Conservation (phyloP, 2,888 invertebrate species). For the Amphipoea oculea region DNA sequence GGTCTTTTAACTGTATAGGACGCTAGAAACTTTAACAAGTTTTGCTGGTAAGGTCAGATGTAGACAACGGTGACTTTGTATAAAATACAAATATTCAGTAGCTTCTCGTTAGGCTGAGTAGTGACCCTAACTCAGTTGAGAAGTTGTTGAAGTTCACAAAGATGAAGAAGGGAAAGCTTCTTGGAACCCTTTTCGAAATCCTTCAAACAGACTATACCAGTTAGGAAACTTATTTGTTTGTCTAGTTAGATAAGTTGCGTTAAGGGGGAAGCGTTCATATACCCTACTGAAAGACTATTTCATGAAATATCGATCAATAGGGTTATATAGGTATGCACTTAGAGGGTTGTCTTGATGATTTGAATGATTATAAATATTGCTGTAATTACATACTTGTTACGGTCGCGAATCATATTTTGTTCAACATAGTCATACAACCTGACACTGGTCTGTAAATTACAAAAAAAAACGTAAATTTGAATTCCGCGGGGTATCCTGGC, state of each 20-base stretch:
- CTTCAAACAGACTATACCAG: conserved; percentile 22
- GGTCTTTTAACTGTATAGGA: background rate
- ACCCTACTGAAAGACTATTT: background rate
- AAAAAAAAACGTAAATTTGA: background rate
- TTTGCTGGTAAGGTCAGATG: background rate
- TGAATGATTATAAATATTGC: too few species aligned
- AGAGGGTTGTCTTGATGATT: too few species aligned
- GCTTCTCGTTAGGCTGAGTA: conserved; percentile 4
- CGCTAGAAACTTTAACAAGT: background rate
- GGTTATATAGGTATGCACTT: too few species aligned
- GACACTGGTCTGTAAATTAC: background rate
- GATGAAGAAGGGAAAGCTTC: conserved; percentile 17
- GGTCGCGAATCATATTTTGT: background rate
- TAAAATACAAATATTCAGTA: background rate
- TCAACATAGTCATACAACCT: background rate
- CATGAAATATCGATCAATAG: background rate
- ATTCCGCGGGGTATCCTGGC: background rate
- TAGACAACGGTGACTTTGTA: conserved; percentile 8
- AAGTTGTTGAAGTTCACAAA: conserved; percentile 26
- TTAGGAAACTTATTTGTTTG: conserved; percentile 20
- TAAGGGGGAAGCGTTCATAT: background rate
- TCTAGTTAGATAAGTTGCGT: background rate
- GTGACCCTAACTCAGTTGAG: conserved; percentile 16
- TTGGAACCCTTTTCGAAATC: conserved; percentile 26
- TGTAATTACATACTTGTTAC: background rate